Conservation (phyloP, 1,140 invertebrate genomes). For the Heliconius melpomene region DNA sequence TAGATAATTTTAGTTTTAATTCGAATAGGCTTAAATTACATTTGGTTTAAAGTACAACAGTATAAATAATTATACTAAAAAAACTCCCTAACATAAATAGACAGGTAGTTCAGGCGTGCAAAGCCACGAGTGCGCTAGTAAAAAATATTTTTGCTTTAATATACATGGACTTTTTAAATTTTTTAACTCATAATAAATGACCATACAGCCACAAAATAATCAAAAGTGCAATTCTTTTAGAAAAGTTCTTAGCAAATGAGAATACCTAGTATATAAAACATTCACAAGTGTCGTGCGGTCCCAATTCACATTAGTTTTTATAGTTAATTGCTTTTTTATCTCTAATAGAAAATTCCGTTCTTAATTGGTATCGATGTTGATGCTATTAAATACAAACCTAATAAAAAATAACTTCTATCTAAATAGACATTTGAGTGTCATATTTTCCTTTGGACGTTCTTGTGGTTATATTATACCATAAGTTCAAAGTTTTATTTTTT, state of each 20-base stretch:
- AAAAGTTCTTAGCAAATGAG: neutral
- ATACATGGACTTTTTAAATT: no score
- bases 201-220: neutral
- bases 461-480: neutral
- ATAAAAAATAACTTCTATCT: slow-evolving; percentile 5
- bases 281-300: slow-evolving; percentile 21
- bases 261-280: slow-evolving; percentile 22
- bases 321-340: slow-evolving; percentile 29
- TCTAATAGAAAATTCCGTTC: slow-evolving; percentile 23
- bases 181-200: no score
- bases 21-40: no score
- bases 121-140: no score
- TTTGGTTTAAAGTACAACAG: no score
- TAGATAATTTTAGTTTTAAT: no score
- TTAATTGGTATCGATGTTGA: slow-evolving; percentile 14
- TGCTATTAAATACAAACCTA: neutral
- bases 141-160: no score
- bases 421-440: neutral
- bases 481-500: neutral
- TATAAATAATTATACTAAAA: no score
- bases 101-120: no score
- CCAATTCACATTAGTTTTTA: slow-evolving; percentile 29
- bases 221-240: neutral
- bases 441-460: neutral
- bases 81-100: no score